Conservation (phyloP, 2,888 invertebrate genomes). For the Heliconius ethilla region DNA sequence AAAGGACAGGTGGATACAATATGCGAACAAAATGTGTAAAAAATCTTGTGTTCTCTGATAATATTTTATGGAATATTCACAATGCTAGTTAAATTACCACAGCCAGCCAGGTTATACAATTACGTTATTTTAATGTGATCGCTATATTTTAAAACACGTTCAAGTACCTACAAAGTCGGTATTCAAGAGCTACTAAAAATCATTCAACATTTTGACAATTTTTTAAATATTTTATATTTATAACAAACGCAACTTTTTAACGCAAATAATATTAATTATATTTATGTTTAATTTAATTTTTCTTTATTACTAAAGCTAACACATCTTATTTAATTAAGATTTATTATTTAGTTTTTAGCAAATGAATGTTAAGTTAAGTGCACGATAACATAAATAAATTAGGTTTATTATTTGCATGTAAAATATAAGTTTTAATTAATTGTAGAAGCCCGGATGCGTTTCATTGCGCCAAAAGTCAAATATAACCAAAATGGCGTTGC, state of each 20-base stretch:
- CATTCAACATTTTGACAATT: slow-evolving; percentile 7
- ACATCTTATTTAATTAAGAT: not conserved
- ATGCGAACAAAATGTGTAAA: slow-evolving; percentile 22
- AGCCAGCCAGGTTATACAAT: slow-evolving; percentile 44
- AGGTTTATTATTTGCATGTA: not conserved
- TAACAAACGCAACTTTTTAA: slow-evolving; percentile 21
- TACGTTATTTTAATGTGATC: slow-evolving; percentile 38
- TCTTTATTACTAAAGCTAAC: not conserved
- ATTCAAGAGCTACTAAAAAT: slow-evolving; percentile 31
- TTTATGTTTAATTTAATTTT: not conserved
- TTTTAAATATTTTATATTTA: slow-evolving; percentile 24
- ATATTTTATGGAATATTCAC: slow-evolving; percentile 33
- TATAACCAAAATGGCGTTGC: not conserved
- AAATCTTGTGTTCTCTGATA: slow-evolving; percentile 40
- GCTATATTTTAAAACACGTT: slow-evolving; percentile 17
- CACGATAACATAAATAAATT: not conserved
- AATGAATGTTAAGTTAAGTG: not conserved
- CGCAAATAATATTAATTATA: not conserved
- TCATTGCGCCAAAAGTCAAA: not conserved
- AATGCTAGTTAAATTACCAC: slow-evolving; percentile 44
- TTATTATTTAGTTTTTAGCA: not conserved
- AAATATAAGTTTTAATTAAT: not conserved
- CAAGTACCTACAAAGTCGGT: slow-evolving; percentile 24
- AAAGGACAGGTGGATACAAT: slow-evolving; percentile 42
- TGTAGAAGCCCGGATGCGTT: not conserved